These are phyloP conservation scores for Mesocricetus auratus DNA, from an alignment of 2,113 vertebrate genomes.

Conservation along the genomic window DNA sequence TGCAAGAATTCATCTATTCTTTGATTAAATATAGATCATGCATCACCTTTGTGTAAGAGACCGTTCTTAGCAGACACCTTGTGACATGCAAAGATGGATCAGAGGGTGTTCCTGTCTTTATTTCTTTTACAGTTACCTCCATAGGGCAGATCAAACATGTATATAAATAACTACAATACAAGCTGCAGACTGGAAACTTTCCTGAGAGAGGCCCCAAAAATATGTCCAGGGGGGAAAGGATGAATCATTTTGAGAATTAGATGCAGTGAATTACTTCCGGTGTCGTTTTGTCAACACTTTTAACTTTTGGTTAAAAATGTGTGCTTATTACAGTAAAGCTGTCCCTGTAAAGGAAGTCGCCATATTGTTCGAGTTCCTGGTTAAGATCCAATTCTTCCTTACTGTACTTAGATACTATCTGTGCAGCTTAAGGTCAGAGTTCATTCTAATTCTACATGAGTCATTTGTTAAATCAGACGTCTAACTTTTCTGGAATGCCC, in stretches of 20 bases:
- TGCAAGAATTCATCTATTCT: background rate
- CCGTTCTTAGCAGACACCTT: slow-evolving; percentile 48
- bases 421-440: slow-evolving; percentile 32
- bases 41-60: slow-evolving; percentile 1
- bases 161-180: slow-evolving; percentile 64
- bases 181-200: slow-evolving; percentile 36
- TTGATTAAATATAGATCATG: slow-evolving; percentile 48
- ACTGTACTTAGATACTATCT: background rate
- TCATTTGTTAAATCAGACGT: slow-evolving; percentile 52
- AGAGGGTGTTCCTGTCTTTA: slow-evolving; percentile 32
- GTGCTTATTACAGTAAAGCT: slow-evolving; percentile 27
- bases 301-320: slow-evolving; percentile 48
- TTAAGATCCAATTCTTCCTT: slow-evolving; percentile 43
- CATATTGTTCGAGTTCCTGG: slow-evolving; percentile 40
- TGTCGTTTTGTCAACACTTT: slow-evolving; percentile 53
- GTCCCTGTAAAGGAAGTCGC: slow-evolving; percentile 20
- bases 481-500: slow-evolving; percentile 49
- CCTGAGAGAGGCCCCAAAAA: slow-evolving; percentile 61
- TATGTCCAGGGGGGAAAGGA: slow-evolving; percentile 23
- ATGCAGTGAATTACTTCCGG: slow-evolving; percentile 59
- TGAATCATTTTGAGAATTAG: slow-evolving; percentile 64
- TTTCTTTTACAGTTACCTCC: background rate
- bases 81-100: slow-evolving; percentile 50
- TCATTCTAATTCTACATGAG: slow-evolving; percentile 43
- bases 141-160: slow-evolving; percentile 56